Conservation (phyloP, 92 coral and sea anemone genomes). For the Zoanthus sociatus region DNA sequence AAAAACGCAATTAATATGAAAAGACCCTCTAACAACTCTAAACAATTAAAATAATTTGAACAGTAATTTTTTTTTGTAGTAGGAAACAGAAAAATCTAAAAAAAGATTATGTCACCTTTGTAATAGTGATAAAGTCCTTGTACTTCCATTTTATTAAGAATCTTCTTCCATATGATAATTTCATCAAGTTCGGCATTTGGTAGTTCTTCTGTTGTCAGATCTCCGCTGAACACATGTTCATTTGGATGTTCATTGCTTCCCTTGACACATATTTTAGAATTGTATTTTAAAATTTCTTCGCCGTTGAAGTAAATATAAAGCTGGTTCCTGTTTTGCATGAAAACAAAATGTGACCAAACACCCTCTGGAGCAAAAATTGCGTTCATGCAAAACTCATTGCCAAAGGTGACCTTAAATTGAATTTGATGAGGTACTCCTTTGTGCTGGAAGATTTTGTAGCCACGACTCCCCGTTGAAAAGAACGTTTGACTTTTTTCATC, state of each 20-base stretch:
- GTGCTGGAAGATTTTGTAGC: constrained; percentile 20
- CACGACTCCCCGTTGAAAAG: constrained; percentile 24
- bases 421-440: constrained; percentile 19
- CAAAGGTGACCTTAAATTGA: neutral
- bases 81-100: neutral
- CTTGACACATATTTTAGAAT: neutral
- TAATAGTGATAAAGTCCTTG: constrained; percentile 22
- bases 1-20: no score
- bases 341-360: constrained; percentile 34
- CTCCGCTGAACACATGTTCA: constrained; percentile 6
- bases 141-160: neutral
- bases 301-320: constrained; percentile 24
- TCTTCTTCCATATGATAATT: constrained; percentile 6
- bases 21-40: no score
- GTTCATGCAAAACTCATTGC: neutral
- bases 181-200: constrained; percentile 40
- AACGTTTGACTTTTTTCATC: constrained; percentile 5
- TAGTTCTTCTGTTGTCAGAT: neutral
- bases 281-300: neutral
- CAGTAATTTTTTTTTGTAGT: no score
- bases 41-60: no score
- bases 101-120: constrained; percentile 13
- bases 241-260: neutral
- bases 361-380: constrained; percentile 25
- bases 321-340: neutral